Evolutionary conservation across 2,113 vertebrate genomes (phyloP), one percentile per base, ranked within the genome.

Genomic region (Solea senegalensis): DNA sequence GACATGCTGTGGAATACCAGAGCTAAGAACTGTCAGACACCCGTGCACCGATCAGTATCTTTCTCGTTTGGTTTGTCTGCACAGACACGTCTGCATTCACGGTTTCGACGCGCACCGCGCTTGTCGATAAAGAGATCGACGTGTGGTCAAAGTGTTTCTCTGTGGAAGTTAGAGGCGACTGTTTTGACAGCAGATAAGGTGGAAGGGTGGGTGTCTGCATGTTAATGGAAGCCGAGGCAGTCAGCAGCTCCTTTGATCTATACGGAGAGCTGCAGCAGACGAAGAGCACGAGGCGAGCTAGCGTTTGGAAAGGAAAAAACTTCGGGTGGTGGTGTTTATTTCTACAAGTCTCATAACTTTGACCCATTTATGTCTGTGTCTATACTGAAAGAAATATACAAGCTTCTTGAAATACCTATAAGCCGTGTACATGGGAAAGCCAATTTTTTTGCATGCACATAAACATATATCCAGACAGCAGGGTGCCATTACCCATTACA

Each of bases 171-270:
- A 51, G 67, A 86, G 81, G 81, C 80, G 78, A 69, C 60, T 84
- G 76, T 76, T 84, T 74, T 88, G 87, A 87, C 83, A 78, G 71
- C 53, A 85, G 85, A 87, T 84, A 81, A 77, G 76, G 80, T 69
- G 78, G 56, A 58, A 67, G 86, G 21, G 82, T 78, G 52, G 66
- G 57, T 65, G 69, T 83, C 21, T 65, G 82, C 77, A 88, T 88
- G 68, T 73, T 85, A 86, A 86, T 86, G 78, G 57, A 39, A 69
- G 41, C 58, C 67, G 74, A 45, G 58, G 27, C 66, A 78, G 65
- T 84, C 77, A 63, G 73, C 48, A 27, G 60, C 79, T 66, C 27
- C 69, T 86, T 86, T 84, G 72, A 80, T 78, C 43, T 80, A 43
- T 12, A 21, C 21, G 62, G 26, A 68, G 77, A 80, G 63, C 45